These are phyloP conservation scores for Cepphus grylle DNA, from an alignment of 2,113 vertebrate species.

Conservation along the genomic window DNA sequence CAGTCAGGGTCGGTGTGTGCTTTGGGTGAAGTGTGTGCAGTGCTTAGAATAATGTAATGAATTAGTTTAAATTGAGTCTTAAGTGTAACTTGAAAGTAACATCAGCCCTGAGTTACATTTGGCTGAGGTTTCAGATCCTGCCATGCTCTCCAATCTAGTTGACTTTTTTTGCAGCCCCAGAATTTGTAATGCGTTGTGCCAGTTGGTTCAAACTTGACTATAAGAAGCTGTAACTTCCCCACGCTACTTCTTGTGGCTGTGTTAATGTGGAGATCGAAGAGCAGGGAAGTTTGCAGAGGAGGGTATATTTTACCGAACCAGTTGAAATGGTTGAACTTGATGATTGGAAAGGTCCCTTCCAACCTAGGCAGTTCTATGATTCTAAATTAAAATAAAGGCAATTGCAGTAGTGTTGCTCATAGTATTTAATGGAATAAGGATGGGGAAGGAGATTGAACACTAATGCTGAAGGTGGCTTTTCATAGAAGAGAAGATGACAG, in stretches of 20 bases:
- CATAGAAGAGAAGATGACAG: constrained; percentile 73
- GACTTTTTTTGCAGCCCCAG: rapidly evolving
- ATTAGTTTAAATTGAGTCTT: rapidly evolving
- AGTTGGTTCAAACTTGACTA: rapidly evolving
- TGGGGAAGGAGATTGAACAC: neutral
- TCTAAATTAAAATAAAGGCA: neutral
- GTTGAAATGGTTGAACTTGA: neutral
- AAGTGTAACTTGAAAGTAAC: rapidly evolving
- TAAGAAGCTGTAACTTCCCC: neutral
- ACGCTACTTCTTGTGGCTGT: rapidly evolving
- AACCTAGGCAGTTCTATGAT: neutral
- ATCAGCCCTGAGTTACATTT: rapidly evolving
- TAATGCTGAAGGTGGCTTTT: neutral
- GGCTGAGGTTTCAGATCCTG: neutral
- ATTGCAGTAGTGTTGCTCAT: rapidly evolving
- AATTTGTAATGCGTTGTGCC: neutral
- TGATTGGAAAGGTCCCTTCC: neutral
- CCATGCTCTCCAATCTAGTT: rapidly evolving
- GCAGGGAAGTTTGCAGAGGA: too few relatives aligned
- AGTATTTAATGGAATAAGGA: neutral
- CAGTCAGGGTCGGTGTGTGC: rapidly evolving
- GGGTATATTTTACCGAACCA: neutral
- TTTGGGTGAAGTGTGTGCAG: rapidly evolving
- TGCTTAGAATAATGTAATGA: rapidly evolving
- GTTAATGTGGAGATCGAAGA: neutral